These are phyloP conservation scores for Xylophagus ater DNA, from an alignment of 2,888 invertebrate species.

Conservation along the genomic window DNA sequence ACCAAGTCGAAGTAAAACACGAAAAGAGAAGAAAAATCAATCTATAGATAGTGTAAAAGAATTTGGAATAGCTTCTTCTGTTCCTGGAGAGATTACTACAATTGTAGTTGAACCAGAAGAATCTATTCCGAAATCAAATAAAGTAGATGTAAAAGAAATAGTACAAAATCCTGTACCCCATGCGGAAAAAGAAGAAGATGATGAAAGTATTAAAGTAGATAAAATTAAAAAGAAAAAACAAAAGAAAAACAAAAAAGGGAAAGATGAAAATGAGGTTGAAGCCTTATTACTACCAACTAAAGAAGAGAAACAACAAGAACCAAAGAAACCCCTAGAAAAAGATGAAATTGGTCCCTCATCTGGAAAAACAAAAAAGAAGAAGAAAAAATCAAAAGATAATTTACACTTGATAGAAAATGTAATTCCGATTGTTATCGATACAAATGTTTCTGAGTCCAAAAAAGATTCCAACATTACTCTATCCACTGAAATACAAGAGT, in stretches of 20 bases:
- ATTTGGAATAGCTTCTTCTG: slow-evolving; percentile 19
- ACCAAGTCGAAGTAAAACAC: slow-evolving; percentile 20
- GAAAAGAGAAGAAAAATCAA: slow-evolving; percentile 21
- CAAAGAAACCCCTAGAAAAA: neutral
- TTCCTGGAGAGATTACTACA: slow-evolving; percentile 19
- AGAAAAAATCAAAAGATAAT: neutral
- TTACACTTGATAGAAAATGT: too few relatives aligned
- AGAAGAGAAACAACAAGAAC: neutral
- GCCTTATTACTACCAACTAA: too few relatives aligned
- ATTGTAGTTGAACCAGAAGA: slow-evolving; percentile 1
- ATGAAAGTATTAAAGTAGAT: slow-evolving; percentile 23
- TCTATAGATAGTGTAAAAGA: slow-evolving; percentile 22
- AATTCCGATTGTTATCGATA: too few relatives aligned
- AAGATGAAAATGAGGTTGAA: slow-evolving; percentile 12
- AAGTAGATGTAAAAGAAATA: slow-evolving; percentile 33
- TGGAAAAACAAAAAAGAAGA: neutral
- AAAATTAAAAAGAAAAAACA: slow-evolving; percentile 28
- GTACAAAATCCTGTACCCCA: slow-evolving; percentile 24
- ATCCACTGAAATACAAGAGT: too few relatives aligned
- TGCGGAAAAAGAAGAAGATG: slow-evolving; percentile 33
- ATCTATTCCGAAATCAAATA: slow-evolving; percentile 26
- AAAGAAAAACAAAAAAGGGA: slow-evolving; percentile 19
- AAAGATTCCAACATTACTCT: too few relatives aligned
- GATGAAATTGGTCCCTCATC: neutral
- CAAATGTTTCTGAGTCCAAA: too few relatives aligned